These are phyloP conservation scores for Engraulis encrasicolus DNA, from an alignment of 2,113 vertebrate species.

Conservation along the genomic window DNA sequence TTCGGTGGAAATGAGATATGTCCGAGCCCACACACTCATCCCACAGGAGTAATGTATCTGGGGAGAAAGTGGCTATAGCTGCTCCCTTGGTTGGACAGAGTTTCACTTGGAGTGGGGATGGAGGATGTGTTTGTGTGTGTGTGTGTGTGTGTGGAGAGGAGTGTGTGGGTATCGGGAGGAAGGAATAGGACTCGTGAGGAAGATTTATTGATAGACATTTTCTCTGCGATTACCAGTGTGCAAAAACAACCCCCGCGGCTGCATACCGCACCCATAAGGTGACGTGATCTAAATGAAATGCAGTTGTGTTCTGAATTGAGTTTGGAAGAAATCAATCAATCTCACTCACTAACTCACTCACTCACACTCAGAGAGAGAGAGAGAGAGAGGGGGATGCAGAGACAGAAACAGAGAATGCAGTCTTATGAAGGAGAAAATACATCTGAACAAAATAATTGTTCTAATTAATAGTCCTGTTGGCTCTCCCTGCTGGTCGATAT, in stretches of 20 bases:
- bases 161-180: background rate
- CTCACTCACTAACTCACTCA: background rate
- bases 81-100: too few relatives aligned
- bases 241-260: slow-evolving; percentile 58
- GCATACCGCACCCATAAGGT: slow-evolving; percentile 44
- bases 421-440: background rate
- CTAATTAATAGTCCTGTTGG: background rate
- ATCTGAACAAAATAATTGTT: background rate
- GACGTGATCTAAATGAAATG: slow-evolving; percentile 60
- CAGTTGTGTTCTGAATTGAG: slow-evolving; percentile 48
- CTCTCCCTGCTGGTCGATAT: background rate
- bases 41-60: slow-evolving; percentile 57
- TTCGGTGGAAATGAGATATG: slow-evolving; percentile 60
- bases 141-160: too few relatives aligned
- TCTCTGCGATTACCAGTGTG: slow-evolving; percentile 58
- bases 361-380: background rate
- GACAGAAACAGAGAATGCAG: too few relatives aligned
- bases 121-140: too few relatives aligned
- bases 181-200: slow-evolving; percentile 53
- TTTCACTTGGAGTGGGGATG: slow-evolving; percentile 27
- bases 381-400: too few relatives aligned
- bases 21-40: too few relatives aligned
- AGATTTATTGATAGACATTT: slow-evolving; percentile 68
- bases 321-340: slow-evolving; percentile 53
- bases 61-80: slow-evolving; percentile 56